phyloP scores from a whole-genome alignment of 2,888 invertebrate species.

The Monopis laevigella region DNA sequence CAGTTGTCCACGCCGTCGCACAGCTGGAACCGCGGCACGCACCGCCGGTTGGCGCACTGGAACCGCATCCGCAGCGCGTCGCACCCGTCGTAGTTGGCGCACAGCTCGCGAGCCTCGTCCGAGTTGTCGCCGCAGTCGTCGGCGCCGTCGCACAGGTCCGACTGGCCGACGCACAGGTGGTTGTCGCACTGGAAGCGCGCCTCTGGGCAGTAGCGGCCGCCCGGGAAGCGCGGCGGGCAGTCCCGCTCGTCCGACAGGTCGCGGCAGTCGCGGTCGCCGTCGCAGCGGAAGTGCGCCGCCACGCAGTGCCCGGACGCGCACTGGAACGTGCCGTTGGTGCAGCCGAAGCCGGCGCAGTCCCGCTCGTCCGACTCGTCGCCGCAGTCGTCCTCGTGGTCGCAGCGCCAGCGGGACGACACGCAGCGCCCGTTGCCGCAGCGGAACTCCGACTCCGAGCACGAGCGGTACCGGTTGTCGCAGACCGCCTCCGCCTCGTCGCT shows the following conservation, averaged over 20 bases:
- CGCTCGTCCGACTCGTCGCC: slow-evolving; percentile 93
- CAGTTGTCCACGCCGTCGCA: slow-evolving; percentile 95
- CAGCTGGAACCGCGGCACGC: slow-evolving; percentile 85
- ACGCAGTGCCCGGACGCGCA: slow-evolving; percentile 94
- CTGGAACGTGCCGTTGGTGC: slow-evolving; percentile 92
- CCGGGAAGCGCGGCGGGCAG: slow-evolving; percentile 89
- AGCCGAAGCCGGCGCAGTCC: slow-evolving; percentile 83
- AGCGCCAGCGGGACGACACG: slow-evolving; percentile 91
- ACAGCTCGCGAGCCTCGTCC: slow-evolving; percentile 84
- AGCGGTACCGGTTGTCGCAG: slow-evolving; percentile 85
- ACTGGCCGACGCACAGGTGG: slow-evolving; percentile 88
- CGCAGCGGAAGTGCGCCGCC: slow-evolving; percentile 86
- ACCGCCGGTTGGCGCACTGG: slow-evolving; percentile 90
- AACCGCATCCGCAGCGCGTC: slow-evolving; percentile 83
- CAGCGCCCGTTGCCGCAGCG: slow-evolving; percentile 89
- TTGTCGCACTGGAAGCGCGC: slow-evolving; percentile 92
- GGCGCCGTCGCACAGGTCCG: slow-evolving; percentile 91
- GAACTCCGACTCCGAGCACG: slow-evolving; percentile 95
- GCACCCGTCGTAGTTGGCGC: slow-evolving; percentile 82
- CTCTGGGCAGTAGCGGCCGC: slow-evolving; percentile 88
- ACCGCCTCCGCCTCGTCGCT: slow-evolving; percentile 86
- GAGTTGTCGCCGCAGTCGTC: slow-evolving; percentile 94
- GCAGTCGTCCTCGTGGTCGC: slow-evolving; percentile 97
- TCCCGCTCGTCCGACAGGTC: slow-evolving; percentile 91
- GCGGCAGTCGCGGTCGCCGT: slow-evolving; percentile 88